These are phyloP conservation scores for Oryzias celebensis DNA, from an alignment of 2,113 vertebrate genomes.

Conservation along the genomic window DNA sequence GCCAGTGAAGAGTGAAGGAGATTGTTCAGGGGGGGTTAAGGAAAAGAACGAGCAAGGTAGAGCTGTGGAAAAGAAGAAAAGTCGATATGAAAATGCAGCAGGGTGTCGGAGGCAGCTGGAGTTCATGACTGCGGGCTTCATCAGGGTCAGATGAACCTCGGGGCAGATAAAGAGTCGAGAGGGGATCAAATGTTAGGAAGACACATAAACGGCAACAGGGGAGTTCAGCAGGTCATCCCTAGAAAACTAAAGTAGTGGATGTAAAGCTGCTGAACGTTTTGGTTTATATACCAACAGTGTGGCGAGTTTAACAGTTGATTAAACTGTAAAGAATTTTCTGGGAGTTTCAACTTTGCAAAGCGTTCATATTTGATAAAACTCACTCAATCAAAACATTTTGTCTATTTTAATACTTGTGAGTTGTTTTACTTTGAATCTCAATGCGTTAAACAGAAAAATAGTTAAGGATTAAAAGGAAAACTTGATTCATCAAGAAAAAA, in stretches of 20 bases:
- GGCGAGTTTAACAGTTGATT: too few species aligned
- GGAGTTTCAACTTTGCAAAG: too few species aligned
- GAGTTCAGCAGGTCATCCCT: constrained; percentile 5
- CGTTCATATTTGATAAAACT: too few species aligned
- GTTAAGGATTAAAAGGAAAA: too few species aligned
- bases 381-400: too few species aligned
- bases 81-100: constrained; percentile 27
- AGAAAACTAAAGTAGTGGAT: constrained; percentile 11
- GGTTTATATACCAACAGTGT: background rate
- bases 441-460: too few species aligned
- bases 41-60: constrained; percentile 1
- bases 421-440: too few species aligned
- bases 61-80: constrained; percentile 16
- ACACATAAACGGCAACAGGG: constrained; percentile 1
- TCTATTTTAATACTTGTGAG: too few species aligned
- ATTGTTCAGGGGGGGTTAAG: background rate
- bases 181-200: constrained; percentile 16
- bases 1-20: constrained; percentile 1
- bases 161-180: constrained; percentile 20
- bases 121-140: constrained; percentile 16
- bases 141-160: constrained; percentile 25
- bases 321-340: too few species aligned
- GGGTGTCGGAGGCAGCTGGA: constrained; percentile 19
- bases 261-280: background rate
- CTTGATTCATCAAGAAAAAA: too few species aligned